Percentiles rank a stretch among this genome's conserved stretches.
Evolutionary conservation across 1,140 invertebrate species (phyloP).

Genomic region (Aphelinus certus): DNA sequence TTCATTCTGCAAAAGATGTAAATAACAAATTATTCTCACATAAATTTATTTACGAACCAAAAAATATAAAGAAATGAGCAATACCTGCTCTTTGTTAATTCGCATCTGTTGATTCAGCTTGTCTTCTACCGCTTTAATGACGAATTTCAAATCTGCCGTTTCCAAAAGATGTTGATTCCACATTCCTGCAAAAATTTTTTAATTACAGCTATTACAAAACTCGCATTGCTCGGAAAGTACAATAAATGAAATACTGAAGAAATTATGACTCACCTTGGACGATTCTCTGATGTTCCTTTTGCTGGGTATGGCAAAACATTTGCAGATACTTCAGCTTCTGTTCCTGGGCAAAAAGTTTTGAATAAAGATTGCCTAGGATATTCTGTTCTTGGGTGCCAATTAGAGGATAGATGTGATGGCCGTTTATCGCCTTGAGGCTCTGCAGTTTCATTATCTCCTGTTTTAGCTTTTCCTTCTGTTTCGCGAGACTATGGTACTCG

Average conservation of each 20-base stretch:
- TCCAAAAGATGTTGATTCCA: slow-evolving; percentile 73
- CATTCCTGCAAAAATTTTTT: slow-evolving; percentile 63
- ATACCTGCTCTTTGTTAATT: slow-evolving; percentile 67
- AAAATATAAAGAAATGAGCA: slow-evolving; percentile 26
- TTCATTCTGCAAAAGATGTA: slow-evolving; percentile 59
- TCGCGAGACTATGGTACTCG: slow-evolving; percentile 62
- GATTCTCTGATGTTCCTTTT: slow-evolving; percentile 71
- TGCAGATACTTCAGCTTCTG: slow-evolving; percentile 70
- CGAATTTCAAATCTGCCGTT: slow-evolving; percentile 68
- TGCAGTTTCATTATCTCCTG: slow-evolving; percentile 66
- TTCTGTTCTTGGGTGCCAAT: slow-evolving; percentile 57
- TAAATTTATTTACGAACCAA: slow-evolving; percentile 16
- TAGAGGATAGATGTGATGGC: slow-evolving; percentile 44
- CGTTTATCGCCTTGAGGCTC: slow-evolving; percentile 45
- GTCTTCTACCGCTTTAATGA: slow-evolving; percentile 70
- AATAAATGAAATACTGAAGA: slow-evolving; percentile 10
- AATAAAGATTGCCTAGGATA: slow-evolving; percentile 64
- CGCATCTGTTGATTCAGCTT: slow-evolving; percentile 73
- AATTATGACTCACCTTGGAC: slow-evolving; percentile 71
- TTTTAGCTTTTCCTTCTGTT: slow-evolving; percentile 64
- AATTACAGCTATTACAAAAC: slow-evolving; percentile 21
- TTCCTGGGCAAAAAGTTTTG: slow-evolving; percentile 67
- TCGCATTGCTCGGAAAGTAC: neutral
- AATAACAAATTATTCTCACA: slow-evolving; percentile 15
- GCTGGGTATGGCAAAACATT: slow-evolving; percentile 71